phyloP scores from a whole-genome alignment of 37 sponge, comb jelly and placozoan species.

The Theonella swinhoei region DNA sequence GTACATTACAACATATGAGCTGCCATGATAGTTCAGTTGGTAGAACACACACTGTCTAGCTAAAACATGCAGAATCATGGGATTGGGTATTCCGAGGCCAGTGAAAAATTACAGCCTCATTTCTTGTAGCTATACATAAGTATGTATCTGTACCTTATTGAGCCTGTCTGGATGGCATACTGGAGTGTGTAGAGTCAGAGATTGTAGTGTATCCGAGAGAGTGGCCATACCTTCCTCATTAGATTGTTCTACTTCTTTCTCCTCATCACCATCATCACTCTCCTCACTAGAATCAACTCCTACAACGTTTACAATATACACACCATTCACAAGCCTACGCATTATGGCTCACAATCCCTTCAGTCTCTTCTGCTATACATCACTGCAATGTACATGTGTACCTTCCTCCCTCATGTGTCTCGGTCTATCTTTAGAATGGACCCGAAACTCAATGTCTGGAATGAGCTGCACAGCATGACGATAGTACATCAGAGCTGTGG shows the following conservation, averaged over 20 bases:
- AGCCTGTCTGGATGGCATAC: background rate
- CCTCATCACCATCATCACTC: background rate
- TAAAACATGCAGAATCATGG: too few relatives aligned
- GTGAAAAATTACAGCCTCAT: too few relatives aligned
- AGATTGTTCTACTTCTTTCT: background rate
- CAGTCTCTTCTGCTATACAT: too few relatives aligned
- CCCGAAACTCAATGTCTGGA: slow-evolving; percentile 71
- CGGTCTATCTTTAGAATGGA: background rate
- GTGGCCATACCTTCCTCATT: background rate
- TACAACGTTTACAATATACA: background rate
- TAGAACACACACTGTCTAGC: too few relatives aligned
- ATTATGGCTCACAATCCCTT: too few relatives aligned
- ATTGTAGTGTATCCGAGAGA: background rate
- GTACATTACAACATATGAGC: too few relatives aligned
- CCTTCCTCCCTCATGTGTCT: background rate
- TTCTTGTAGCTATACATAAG: too few relatives aligned
- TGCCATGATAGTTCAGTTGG: too few relatives aligned
- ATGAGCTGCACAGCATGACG: slow-evolving; percentile 79
- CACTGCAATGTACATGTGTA: too few relatives aligned
- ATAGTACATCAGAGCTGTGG: slow-evolving; percentile 71
- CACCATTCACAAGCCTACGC: too few relatives aligned
- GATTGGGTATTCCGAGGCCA: too few relatives aligned
- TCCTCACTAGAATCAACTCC: background rate
- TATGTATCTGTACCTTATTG: background rate
- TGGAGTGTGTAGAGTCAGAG: background rate